These are phyloP conservation scores for Osmerus mordax DNA, from an alignment of 2,113 vertebrate genomes.

Conservation along the genomic window DNA sequence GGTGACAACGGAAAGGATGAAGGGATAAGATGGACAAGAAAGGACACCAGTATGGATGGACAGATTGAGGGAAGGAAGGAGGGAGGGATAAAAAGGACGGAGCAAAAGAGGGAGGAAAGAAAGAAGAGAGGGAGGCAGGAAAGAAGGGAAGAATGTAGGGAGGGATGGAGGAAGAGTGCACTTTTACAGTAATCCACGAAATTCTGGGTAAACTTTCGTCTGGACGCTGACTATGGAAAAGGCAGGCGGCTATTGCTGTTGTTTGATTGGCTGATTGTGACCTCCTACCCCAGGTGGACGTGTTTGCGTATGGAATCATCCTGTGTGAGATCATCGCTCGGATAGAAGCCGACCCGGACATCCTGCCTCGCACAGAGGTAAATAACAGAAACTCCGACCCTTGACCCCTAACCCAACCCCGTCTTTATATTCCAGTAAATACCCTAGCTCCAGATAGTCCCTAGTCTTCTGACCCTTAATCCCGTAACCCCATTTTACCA, in stretches of 20 bases:
- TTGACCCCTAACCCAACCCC: neutral
- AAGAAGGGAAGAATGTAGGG: neutral
- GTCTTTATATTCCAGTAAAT: neutral
- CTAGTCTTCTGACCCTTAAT: too few species aligned
- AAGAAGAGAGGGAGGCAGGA: neutral
- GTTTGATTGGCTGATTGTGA: neutral
- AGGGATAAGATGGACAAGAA: neutral
- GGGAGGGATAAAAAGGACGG: neutral
- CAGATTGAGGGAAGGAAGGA: neutral
- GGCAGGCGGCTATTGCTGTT: neutral
- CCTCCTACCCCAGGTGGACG: slow-evolving; percentile 63
- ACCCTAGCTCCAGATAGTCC: too few species aligned
- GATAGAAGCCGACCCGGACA: slow-evolving; percentile 90
- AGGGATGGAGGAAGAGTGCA: neutral
- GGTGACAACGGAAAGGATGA: slow-evolving; percentile 7
- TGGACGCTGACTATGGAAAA: too few species aligned
- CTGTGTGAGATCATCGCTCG: slow-evolving; percentile 92
- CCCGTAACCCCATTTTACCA: too few species aligned
- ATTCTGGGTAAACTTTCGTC: too few species aligned
- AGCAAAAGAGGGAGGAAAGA: neutral
- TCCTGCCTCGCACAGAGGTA: slow-evolving; percentile 91
- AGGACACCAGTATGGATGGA: neutral
- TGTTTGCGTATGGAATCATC: slow-evolving; percentile 92
- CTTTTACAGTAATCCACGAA: too few species aligned
- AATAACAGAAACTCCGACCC: neutral